Conservation (phyloP, 2,888 invertebrate species). For the Drosophila macrospina region DNA sequence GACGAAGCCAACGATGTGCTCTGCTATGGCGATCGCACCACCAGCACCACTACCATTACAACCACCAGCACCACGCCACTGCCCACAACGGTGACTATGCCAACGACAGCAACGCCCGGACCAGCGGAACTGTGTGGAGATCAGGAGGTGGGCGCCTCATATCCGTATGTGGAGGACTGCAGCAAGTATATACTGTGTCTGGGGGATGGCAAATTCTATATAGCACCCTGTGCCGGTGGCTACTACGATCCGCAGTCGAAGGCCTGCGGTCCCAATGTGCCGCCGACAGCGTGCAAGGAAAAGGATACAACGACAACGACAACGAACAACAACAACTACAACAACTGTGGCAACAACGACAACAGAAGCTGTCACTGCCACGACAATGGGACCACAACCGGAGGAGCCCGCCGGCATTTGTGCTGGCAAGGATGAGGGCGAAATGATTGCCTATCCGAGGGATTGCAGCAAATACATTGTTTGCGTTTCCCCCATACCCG, state of each 20-base stretch:
- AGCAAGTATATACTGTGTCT: conserved; percentile 66
- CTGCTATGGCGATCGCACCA: conserved; percentile 64
- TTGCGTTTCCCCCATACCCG: conserved; percentile 74
- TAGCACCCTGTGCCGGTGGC: conserved; percentile 54
- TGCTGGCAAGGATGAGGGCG: conserved; percentile 51
- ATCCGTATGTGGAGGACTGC: conserved; percentile 64
- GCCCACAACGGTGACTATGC: conserved; percentile 38
- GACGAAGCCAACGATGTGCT: conserved; percentile 59
- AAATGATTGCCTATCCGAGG: conserved; percentile 70
- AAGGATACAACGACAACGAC: conserved; percentile 26
- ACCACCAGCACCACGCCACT: conserved; percentile 40
- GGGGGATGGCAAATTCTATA: conserved; percentile 40
- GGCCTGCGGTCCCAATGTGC: conserved; percentile 62
- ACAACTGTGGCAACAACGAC: conserved; percentile 35
- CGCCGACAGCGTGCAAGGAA: conserved; percentile 63
- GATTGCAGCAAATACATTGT: conserved; percentile 76
- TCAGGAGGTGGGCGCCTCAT: conserved; percentile 33
- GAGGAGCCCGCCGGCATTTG: conserved; percentile 53
- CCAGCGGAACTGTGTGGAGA: conserved; percentile 57
- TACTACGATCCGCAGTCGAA: conserved; percentile 68
- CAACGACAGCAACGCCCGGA: conserved; percentile 39
- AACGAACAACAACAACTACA: conserved; percentile 39
- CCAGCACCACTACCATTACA: conserved; percentile 31
- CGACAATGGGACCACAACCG: conserved; percentile 38
- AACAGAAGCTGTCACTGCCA: conserved; percentile 37